Conservation (phyloP, 2,888 invertebrate genomes). For the Meghimatium bilineatum region DNA sequence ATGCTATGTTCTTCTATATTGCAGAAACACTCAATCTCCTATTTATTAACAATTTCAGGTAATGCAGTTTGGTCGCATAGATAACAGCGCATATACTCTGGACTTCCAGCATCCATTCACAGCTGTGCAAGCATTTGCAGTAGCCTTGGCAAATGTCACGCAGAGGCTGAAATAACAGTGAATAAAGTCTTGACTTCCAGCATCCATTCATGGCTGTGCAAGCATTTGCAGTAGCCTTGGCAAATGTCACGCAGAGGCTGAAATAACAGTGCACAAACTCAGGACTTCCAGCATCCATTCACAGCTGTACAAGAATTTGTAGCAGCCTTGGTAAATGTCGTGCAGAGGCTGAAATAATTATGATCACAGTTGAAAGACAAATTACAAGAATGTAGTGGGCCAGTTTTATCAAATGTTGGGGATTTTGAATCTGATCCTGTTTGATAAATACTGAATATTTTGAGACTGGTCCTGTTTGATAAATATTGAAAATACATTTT, state of each 20-base stretch:
- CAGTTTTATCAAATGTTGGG: too few species aligned
- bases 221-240: too few species aligned
- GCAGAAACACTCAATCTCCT: not conserved
- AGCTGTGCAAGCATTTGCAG: constrained; percentile 98
- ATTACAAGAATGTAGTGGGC: not conserved
- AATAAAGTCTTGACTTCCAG: constrained; percentile 79
- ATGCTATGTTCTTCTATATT: not conserved
- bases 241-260: too few species aligned
- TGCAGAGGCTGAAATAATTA: constrained; percentile 86
- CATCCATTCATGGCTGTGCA: too few species aligned
- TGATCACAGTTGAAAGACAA: too few species aligned
- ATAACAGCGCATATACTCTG: constrained; percentile 97
- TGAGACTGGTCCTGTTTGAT: too few species aligned
- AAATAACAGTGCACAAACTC: constrained; percentile 93
- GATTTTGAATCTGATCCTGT: too few species aligned
- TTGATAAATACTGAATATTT: too few species aligned
- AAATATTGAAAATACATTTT: too few species aligned
- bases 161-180: constrained; percentile 86
- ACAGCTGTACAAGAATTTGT: constrained; percentile 98
- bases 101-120: constrained; percentile 99
- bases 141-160: constrained; percentile 96
- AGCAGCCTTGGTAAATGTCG: constrained; percentile 96
- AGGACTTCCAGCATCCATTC: constrained; percentile 99
- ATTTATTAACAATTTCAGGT: constrained; percentile 82
- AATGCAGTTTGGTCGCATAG: constrained; percentile 99